Conservation (phyloP, 2,113 vertebrate genomes). For the Erythrocercus mccallii region DNA sequence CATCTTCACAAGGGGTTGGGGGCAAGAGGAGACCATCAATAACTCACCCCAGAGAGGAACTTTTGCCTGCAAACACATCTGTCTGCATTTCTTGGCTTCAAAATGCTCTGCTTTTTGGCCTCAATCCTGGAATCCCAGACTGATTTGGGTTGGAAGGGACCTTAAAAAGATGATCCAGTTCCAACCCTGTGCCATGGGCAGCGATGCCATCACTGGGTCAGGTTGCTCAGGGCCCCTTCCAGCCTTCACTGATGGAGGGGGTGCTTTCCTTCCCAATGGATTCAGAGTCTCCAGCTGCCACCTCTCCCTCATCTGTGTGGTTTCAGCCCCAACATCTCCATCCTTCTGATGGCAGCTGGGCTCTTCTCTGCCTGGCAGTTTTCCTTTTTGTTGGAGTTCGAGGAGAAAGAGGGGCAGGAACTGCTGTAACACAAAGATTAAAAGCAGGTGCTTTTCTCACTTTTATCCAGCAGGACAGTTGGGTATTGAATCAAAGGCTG, state of each 20-base stretch:
- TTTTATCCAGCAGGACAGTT: neutral
- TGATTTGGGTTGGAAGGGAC: neutral
- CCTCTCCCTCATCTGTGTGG: neutral
- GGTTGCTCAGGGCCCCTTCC: neutral
- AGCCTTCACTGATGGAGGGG: neutral
- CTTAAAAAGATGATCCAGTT: neutral
- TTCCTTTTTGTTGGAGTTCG: neutral
- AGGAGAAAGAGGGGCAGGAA: neutral
- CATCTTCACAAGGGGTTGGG: neutral
- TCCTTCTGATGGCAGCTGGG: neutral
- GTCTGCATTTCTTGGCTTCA: neutral
- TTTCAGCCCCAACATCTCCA: neutral
- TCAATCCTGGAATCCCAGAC: neutral
- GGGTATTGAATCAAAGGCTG: neutral
- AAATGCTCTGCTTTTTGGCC: neutral
- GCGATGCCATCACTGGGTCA: neutral
- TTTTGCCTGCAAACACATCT: neutral
- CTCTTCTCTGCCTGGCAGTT: neutral
- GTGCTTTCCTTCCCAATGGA: neutral
- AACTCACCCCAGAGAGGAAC: neutral
- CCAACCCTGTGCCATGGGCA: neutral
- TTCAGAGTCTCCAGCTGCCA: neutral
- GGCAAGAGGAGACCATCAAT: neutral
- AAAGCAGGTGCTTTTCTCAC: neutral
- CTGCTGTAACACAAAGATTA: neutral